A percentile compares a stretch with the other conserved stretches of the same genome.
Conservation (phyloP, 1,140 invertebrate species). For the Platorchestia sp. region DNA sequence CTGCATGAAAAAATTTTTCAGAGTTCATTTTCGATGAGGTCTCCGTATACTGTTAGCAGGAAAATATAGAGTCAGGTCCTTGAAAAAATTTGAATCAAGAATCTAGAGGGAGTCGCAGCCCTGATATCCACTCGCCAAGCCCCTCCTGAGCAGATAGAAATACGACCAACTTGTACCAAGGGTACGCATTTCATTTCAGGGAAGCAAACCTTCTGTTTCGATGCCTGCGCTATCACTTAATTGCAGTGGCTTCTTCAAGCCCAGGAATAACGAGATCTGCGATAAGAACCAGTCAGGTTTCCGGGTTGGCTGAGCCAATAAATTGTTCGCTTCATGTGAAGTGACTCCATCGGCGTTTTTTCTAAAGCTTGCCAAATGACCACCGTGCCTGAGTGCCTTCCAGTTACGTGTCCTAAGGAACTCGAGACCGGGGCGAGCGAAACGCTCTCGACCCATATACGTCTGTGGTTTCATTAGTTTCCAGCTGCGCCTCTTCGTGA, state of each 20-base stretch:
- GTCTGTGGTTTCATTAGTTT: slow-evolving; percentile 51
- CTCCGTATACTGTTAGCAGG: background rate
- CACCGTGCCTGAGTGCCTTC: slow-evolving; percentile 2
- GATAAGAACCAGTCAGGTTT: slow-evolving; percentile 31
- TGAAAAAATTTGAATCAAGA: background rate
- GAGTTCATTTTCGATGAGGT: background rate
- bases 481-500: slow-evolving; percentile 43
- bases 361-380: slow-evolving; percentile 16
- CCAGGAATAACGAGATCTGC: slow-evolving; percentile 39
- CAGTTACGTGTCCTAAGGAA: background rate
- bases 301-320: background rate
- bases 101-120: background rate
- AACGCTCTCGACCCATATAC: slow-evolving; percentile 47
- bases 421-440: background rate
- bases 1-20: background rate
- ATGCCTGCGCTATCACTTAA: slow-evolving; percentile 39
- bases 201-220: background rate
- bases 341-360: background rate
- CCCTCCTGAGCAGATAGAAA: background rate
- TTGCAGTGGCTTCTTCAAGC: slow-evolving; percentile 46
- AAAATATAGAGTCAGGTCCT: background rate
- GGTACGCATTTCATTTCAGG: slow-evolving; percentile 1
- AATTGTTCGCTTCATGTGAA: background rate
- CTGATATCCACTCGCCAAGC: background rate
- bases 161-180: slow-evolving; percentile 14